Evolutionary conservation across 53 echinoderm and acorn worm genomes (phyloP).

Genomic region (Henricia sp.): DNA sequence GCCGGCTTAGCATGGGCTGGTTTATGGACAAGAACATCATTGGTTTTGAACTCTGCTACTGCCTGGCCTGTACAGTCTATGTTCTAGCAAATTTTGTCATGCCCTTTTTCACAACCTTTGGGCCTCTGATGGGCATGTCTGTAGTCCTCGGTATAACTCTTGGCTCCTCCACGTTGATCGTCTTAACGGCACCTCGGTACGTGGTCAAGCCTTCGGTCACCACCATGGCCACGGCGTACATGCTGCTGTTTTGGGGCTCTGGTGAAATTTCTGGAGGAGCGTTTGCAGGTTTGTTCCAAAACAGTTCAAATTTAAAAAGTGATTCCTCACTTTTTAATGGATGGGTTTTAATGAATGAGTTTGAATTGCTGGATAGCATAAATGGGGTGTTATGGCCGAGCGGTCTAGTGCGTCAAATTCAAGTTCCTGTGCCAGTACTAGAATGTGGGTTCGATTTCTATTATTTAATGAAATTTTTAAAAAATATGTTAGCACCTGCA

Average conservation of each 20-base stretch:
- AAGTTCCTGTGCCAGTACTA: too few species aligned
- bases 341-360: too few species aligned
- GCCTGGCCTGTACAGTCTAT: neutral
- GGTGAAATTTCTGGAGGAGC: constrained; percentile 37
- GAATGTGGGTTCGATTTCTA: too few species aligned
- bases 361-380: too few species aligned
- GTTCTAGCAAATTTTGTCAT: constrained; percentile 7
- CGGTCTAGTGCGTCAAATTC: too few species aligned
- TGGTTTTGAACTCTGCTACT: neutral
- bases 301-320: too few species aligned
- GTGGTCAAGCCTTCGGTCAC: neutral
- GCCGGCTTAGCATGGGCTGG: constrained; percentile 25
- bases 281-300: constrained; percentile 23
- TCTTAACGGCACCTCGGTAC: neutral
- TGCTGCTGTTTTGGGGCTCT: neutral
- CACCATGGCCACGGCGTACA: constrained; percentile 1
- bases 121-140: neutral
- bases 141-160: constrained; percentile 21
- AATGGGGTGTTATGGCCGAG: too few species aligned
- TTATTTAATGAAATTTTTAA: too few species aligned
- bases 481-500: neutral
- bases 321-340: too few species aligned
- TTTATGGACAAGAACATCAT: constrained; percentile 5
- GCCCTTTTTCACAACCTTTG: neutral
- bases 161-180: constrained; percentile 1